Evolutionary conservation across 2,888 invertebrate species (phyloP).

Genomic region (Phortica magna): DNA sequence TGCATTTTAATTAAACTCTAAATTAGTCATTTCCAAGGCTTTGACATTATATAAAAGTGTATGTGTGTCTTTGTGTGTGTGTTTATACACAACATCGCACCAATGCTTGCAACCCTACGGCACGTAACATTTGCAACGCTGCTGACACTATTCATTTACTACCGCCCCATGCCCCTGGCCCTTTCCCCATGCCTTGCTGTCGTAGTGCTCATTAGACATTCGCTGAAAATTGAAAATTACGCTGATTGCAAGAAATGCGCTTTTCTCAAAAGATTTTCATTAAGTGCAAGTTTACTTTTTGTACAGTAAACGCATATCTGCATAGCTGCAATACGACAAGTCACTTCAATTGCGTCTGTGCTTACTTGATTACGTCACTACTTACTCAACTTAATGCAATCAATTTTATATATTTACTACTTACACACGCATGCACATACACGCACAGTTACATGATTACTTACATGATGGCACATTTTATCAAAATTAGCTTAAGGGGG

Average conservation of each 20-base stretch:
- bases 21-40: constrained; percentile 69
- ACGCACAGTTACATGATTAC: too few species aligned
- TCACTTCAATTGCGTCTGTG: not conserved
- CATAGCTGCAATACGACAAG: not conserved
- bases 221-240: constrained; percentile 28
- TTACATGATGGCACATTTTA: too few species aligned
- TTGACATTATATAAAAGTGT: constrained; percentile 57
- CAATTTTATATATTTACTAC: too few species aligned
- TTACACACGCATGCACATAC: too few species aligned
- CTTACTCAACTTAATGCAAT: too few species aligned
- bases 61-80: not conserved
- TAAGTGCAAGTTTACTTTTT: constrained; percentile 30
- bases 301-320: not conserved
- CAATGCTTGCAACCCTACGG: not conserved
- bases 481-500: too few species aligned
- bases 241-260: constrained; percentile 28
- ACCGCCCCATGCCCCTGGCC: not conserved
- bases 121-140: not conserved
- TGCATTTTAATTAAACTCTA: constrained; percentile 69
- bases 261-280: constrained; percentile 30
- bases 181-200: not conserved
- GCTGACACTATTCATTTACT: not conserved
- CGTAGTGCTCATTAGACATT: constrained; percentile 8
- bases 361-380: not conserved
- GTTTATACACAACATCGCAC: not conserved